A percentile compares a stretch with the other conserved stretches of the same genome.
phyloP scores from a whole-genome alignment of 2,113 vertebrate species.

The Peromyscus leucopus region DNA sequence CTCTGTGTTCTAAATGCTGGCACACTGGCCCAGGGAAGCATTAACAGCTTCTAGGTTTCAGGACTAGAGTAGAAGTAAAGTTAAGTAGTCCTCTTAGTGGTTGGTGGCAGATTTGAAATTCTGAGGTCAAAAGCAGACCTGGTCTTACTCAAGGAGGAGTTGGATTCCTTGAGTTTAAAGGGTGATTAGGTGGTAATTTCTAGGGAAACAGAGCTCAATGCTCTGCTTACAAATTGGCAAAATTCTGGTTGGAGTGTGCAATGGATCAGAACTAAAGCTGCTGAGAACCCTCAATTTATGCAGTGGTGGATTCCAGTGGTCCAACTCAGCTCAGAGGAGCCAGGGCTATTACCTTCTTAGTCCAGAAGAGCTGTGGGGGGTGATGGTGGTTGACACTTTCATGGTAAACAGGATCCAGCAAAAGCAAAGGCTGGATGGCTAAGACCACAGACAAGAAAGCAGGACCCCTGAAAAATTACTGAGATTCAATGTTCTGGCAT shows the following conservation, averaged over 20 bases:
- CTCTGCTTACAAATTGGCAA: constrained; percentile 1
- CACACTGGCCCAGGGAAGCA: neutral
- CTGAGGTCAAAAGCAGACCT: constrained; percentile 7
- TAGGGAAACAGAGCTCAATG: neutral
- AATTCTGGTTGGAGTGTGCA: neutral
- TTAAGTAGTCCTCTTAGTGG: neutral
- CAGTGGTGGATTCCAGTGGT: neutral
- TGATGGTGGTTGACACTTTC: neutral
- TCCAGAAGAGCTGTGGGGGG: neutral
- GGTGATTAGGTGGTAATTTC: neutral
- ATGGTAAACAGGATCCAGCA: neutral
- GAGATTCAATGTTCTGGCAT: neutral
- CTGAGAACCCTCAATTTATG: neutral
- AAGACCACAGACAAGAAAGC: neutral
- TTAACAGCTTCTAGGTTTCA: neutral
- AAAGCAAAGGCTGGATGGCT: neutral
- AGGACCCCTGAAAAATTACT: neutral
- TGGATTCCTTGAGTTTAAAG: constrained; percentile 9
- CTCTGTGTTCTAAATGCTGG: constrained; percentile 17
- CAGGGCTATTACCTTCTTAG: neutral
- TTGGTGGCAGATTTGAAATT: neutral
- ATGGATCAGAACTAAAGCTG: neutral
- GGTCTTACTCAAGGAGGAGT: neutral
- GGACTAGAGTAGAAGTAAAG: neutral
- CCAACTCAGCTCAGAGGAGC: neutral